Conservation (phyloP, 1,140 invertebrate genomes). For the Doryteuthis pealeii region DNA sequence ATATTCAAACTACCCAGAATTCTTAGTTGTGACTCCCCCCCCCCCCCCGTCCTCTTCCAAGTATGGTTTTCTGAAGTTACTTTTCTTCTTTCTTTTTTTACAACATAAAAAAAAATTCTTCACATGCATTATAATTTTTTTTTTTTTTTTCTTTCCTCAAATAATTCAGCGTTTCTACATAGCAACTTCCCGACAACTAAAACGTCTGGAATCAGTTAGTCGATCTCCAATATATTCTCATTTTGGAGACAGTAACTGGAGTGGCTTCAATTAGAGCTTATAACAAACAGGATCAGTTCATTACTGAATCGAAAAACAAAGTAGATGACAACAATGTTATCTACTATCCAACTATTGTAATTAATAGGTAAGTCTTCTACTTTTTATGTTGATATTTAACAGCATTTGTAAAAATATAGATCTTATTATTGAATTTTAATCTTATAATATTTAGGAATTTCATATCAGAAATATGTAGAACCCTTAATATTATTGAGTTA, state of each 20-base stretch:
- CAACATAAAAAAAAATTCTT: too few relatives aligned
- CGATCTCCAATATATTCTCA: slow-evolving; percentile 97
- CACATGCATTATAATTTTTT: too few relatives aligned
- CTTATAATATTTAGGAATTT: too few relatives aligned
- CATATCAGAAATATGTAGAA: too few relatives aligned
- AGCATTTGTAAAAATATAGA: too few relatives aligned
- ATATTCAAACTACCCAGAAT: too few relatives aligned
- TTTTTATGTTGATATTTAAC: slow-evolving; percentile 58
- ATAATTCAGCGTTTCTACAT: slow-evolving; percentile 86
- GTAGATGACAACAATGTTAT: slow-evolving; percentile 64
- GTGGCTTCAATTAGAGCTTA: slow-evolving; percentile 55
- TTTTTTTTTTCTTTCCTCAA: background rate
- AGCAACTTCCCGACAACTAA: slow-evolving; percentile 88
- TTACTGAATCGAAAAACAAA: slow-evolving; percentile 60
- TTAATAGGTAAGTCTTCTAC: slow-evolving; percentile 54
- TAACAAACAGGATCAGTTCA: slow-evolving; percentile 61
- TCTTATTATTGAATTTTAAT: too few relatives aligned
- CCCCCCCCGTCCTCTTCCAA: too few relatives aligned
- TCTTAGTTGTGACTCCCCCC: too few relatives aligned
- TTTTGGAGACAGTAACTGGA: slow-evolving; percentile 78
- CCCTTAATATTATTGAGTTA: too few relatives aligned
- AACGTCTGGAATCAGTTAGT: slow-evolving; percentile 93
- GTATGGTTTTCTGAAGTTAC: too few relatives aligned
- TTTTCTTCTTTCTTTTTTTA: too few relatives aligned
- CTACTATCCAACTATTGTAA: slow-evolving; percentile 58